Base-by-base conservation (phyloP, 2,888 invertebrate genomes). In the Conchocele bisecta region DNA sequence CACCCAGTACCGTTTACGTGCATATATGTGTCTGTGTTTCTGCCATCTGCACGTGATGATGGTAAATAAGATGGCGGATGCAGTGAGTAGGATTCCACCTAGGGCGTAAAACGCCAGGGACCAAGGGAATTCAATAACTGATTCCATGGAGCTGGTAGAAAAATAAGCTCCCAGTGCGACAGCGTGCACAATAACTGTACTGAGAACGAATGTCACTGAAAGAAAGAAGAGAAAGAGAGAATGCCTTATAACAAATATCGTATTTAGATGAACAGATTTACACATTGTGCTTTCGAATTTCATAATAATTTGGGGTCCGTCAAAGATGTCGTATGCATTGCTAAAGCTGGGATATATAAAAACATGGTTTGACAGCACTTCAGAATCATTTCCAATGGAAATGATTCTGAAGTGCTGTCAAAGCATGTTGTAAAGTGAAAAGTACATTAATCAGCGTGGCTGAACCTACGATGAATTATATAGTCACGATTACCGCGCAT, bases 61-160 rank as follows among this genome's bases (percentile, higher is more conserved):
- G 15, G 65, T 29, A n/a, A 51, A 68, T 3, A 71, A 20, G 20
- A 71, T 51, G 31, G 64, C 64, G 13, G 75, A 63, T 9, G 56
- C 28, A 15, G 71, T 39, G 15, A 71, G n/a, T 2, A 64, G 37
- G 1, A 59, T 56, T 41, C 56, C 60, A 3, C 71, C 75, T 5
- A 71, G 44, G 24, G 56, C 59, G 35, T 50, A 68, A 29, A 17
- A 57, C n/a, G 71, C 33, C 22, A 71, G n/a, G 6, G 75, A 63
- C 75, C 75, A 75, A 4, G 75, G 75, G 33, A 75, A 63, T 39
- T 75, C 71, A 20, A 68, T 68, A 20, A 71, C 48, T 5, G 69
- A 69, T 20, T 61, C 61, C 54, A 70, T 66, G 13, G 51, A 54
- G 13, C 24, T 37, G 1, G 44, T 29, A 3, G 60, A 46, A 31